Base-by-base conservation (phyloP, 2,888 invertebrate species). In the Cheilosia variabilis region DNA sequence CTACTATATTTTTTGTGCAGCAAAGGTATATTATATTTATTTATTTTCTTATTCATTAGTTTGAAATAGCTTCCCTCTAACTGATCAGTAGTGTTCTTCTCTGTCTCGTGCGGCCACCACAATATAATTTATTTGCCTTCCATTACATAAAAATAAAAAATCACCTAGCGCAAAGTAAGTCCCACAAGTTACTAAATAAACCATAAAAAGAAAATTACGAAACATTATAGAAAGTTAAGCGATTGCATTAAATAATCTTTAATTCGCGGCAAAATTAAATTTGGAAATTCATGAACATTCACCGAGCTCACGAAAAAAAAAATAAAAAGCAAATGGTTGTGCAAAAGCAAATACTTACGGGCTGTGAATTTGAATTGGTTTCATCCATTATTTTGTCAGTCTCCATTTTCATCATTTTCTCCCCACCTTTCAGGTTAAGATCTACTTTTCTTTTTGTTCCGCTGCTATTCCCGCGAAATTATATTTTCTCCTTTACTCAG, bases 341-440 rank as follows among this genome's bases (percentile, higher is more conserved):
- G 65, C 75, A 66, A 77, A 68, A 50, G 65, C 75, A 66, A 77
- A 68, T 81, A 91, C 91, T 91, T 90, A 91, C 95, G 84, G 91
- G 91, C 94, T 95, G 95, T 90, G 94, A 93, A 93, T 94, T 95
- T 90, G 94, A 93, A 93, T 94, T 94, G 89, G 94, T 93, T 92
- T 97, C 97, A 94, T 96, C 96, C 94, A 96, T 95, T 93, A 96
- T 95, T 95, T 96, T 96, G 94, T 97, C 97, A 93, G 96, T 97
- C 95, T 97, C 97, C 97, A 97, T 97, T 95, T 96, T 96, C 94
- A 95, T 94, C 95, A 96, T 95, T 88, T 89, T 90, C 89, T 89
- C 89, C 88, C 77, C 47, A 27, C 81, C 58, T 68, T 71, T 80
- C 41, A 63, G 52, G 63, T 71, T 66, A 76, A 66, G 79, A 75